Conservation (phyloP, 2,113 vertebrate genomes). For the Sphaerodactylus townsendi region DNA sequence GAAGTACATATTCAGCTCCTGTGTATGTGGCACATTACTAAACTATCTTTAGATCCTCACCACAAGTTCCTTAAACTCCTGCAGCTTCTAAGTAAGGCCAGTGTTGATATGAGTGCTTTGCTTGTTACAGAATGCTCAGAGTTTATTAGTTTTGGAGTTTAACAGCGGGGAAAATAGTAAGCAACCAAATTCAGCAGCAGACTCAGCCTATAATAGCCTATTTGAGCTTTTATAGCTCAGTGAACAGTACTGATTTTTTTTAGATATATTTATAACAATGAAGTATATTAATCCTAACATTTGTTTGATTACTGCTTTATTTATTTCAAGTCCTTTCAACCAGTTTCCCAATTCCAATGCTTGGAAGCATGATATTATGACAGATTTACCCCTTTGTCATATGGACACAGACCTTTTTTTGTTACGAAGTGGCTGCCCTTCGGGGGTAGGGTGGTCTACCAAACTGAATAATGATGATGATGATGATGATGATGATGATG, state of each 20-base stretch:
- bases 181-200: slow-evolving; percentile 23
- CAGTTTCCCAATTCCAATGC: slow-evolving; percentile 5
- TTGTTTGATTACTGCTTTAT: neutral
- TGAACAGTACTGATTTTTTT: slow-evolving; percentile 27
- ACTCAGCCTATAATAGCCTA: slow-evolving; percentile 14
- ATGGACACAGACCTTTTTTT: neutral
- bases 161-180: slow-evolving; percentile 44
- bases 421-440: slow-evolving; percentile 23
- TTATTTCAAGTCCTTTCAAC: slow-evolving; percentile 42
- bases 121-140: slow-evolving; percentile 31
- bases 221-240: slow-evolving; percentile 31
- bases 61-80: slow-evolving; percentile 59
- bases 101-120: slow-evolving; percentile 68
- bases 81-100: slow-evolving; percentile 56
- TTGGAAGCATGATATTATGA: slow-evolving; percentile 18
- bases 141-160: slow-evolving; percentile 61
- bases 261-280: slow-evolving; percentile 19
- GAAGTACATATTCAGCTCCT: slow-evolving; percentile 27
- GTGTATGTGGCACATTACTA: slow-evolving; percentile 32
- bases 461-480: no score
- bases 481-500: no score
- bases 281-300: slow-evolving; percentile 36
- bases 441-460: no score
- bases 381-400: slow-evolving; percentile 44
- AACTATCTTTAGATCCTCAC: slow-evolving; percentile 58